Evolutionary conservation across 2,797 vertebrate genomes (phyloP), one percentile per base, ranked within the genome.

Genomic region (Xenentodon cancila): DNA sequence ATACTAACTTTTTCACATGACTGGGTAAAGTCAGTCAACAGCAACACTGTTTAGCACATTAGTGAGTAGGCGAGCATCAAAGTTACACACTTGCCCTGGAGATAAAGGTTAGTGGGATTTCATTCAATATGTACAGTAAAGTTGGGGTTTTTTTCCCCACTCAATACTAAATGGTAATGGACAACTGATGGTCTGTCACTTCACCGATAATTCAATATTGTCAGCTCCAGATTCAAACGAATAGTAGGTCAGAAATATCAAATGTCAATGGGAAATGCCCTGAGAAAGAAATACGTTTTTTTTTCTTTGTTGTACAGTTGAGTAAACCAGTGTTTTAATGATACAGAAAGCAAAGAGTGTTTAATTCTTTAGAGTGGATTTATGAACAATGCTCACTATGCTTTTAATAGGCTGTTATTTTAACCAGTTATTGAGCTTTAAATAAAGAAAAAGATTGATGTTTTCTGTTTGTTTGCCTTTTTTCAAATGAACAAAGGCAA

Each of bases 61-160:
- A 79, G 68, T 57, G 58, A 47, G 21, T 42, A 61, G 55, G 58
- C 7, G 18, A 62, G 48, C 21, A 43, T 25, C 59, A 60, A 63
- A 37, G 58, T 58, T 49, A 37, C 45, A 49, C 61, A 51, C 22
- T 70, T 81, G 77, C 82, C 88, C 83, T 32, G 22, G 44, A 85
- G 81, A 69, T 64, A 82, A 77, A 86, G 84, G 86, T 85, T 85
- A 84, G 71, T 75, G 56, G 73, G 49, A 18, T 73, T 82, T 79
- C 72, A 80, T 59, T 87, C 85, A 67, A 85, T 88, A 79, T 46
- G 61, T 84, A 77, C 80, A 84, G 76, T 83, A 40, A 45, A 81
- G 72, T 79, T 83, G 76, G 74, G 25, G 73, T 80, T 84, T 19
- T 47, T 21, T 48, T 15, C 73, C 68, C 64, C 67, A 74, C 53